Evolutionary conservation across 64 coral and sea anemone genomes (phyloP), one percentile per base, ranked within the genome.

Genomic region (Anthopleura sola): DNA sequence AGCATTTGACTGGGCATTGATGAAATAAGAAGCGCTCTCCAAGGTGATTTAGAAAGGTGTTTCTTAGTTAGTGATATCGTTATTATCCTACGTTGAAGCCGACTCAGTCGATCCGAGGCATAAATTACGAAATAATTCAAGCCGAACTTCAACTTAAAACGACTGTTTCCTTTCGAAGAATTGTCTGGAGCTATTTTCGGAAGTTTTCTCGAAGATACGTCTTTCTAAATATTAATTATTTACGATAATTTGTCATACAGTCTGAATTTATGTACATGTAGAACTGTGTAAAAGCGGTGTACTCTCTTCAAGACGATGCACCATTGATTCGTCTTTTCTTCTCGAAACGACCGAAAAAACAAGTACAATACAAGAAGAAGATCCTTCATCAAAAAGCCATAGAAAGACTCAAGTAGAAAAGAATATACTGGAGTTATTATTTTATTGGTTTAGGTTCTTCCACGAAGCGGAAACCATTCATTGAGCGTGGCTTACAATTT

Each of bases 201-300:
- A 62, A 21, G 23, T 26, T 62, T n/a, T 21, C 14, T 71, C 62
- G 26, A n/a, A n/a, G 60, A 66, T 71, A 69, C 66, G 66, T 71
- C 66, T 34, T 71, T 34, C 58, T 62, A 33, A 44, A 79, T 23
- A 79, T 79, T 79, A 79, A 79, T 79, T 44, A 79, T 79, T 38
- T 44, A 79, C 10, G 37, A 79, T 79, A 62, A 62, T 62, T 62
- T 44, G 76, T 79, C 76, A 79, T 79, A 18, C 31, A 71, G 66
- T 71, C 66, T 71, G 66, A 71, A 71, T n/a, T n/a, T n/a, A n/a
- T n/a, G n/a, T n/a, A n/a, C n/a, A n/a, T n/a, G n/a, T 44, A 44
- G 29, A 31, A 29, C 15, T 71, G 66, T 34, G 29, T 34, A 71
- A 71, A 66, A 71, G 66, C 13, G 58, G 58, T 26, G 13, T 71